These are phyloP conservation scores for Proterorhinus semilunaris DNA, from an alignment of 2,113 vertebrate species.

Conservation along the genomic window DNA sequence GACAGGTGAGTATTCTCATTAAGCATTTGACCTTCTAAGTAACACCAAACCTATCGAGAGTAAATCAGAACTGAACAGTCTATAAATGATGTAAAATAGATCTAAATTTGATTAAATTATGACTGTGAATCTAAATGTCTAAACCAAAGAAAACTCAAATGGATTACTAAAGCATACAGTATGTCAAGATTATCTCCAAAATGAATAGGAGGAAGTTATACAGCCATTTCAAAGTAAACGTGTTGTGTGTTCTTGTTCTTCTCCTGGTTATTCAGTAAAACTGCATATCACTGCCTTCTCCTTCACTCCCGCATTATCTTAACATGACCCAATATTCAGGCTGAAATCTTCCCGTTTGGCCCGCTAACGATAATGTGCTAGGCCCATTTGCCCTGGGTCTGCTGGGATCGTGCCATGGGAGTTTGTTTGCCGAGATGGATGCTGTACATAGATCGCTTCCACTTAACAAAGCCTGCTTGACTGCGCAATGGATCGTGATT, in stretches of 20 bases:
- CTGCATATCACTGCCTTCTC: not conserved
- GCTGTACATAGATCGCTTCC: conserved; percentile 73
- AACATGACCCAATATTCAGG: conserved; percentile 11
- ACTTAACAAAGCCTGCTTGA: conserved; percentile 71
- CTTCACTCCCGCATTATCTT: not conserved
- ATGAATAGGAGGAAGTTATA: too few relatives aligned
- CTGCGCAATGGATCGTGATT: conserved; percentile 73
- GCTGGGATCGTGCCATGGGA: conserved; percentile 46
- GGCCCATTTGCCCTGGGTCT: conserved; percentile 47
- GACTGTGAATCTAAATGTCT: too few relatives aligned
- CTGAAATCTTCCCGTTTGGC: conserved; percentile 28
- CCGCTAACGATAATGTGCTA: conserved; percentile 51
- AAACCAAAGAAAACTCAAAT: too few relatives aligned
- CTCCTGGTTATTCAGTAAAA: not conserved
- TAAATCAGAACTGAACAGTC: too few relatives aligned
- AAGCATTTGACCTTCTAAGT: too few relatives aligned
- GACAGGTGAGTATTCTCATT: too few relatives aligned
- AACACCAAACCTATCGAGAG: too few relatives aligned
- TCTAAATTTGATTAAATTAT: too few relatives aligned
- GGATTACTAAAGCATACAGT: too few relatives aligned
- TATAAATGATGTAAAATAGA: too few relatives aligned
- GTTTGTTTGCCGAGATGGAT: conserved; percentile 70
- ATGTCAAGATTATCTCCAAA: too few relatives aligned
- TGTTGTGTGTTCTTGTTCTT: not conserved
- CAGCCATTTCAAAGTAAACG: too few relatives aligned